phyloP scores from a whole-genome alignment of 2,113 vertebrate genomes.

The Tetraodon nigroviridis region DNA sequence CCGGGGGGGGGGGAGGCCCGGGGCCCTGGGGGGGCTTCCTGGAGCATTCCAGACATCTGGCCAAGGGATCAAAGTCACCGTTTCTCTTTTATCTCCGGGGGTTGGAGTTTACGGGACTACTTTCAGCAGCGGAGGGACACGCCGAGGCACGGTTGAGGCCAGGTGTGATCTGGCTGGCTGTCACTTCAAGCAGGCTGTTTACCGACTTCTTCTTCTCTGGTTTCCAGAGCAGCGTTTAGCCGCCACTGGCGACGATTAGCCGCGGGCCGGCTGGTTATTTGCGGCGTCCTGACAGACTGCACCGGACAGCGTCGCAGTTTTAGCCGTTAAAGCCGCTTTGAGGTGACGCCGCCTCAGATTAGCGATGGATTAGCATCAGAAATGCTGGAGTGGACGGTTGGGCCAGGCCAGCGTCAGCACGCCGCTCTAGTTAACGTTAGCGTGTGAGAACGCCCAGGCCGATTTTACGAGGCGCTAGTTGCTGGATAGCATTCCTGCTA shows the following conservation, averaged over 20 bases:
- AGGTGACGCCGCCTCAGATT: not conserved
- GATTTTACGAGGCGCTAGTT: not conserved
- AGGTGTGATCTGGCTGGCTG: not conserved
- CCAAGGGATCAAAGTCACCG: not conserved
- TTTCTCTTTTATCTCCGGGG: too few species aligned
- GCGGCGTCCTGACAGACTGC: not conserved
- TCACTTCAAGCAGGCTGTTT: not conserved
- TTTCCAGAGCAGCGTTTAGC: too few species aligned
- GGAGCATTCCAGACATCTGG: conserved; percentile 10
- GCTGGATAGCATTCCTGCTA: not conserved
- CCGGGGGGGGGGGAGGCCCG: conserved; percentile 10
- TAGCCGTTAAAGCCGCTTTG: not conserved
- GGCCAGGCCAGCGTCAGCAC: too few species aligned
- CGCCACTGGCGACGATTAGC: not conserved
- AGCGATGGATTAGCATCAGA: not conserved
- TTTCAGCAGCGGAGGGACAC: not conserved
- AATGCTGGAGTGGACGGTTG: not conserved
- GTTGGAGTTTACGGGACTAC: too few species aligned
- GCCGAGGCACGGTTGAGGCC: not conserved
- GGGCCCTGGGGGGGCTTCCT: conserved; percentile 19
- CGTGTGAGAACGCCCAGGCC: not conserved
- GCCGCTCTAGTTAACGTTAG: not conserved
- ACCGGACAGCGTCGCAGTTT: not conserved
- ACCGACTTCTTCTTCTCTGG: too few species aligned
- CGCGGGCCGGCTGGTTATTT: not conserved